A percentile compares a stretch with the other conserved stretches of the same genome.
phyloP scores from a whole-genome alignment of 2,113 vertebrate species.

The Ramphastos sulfuratus region DNA sequence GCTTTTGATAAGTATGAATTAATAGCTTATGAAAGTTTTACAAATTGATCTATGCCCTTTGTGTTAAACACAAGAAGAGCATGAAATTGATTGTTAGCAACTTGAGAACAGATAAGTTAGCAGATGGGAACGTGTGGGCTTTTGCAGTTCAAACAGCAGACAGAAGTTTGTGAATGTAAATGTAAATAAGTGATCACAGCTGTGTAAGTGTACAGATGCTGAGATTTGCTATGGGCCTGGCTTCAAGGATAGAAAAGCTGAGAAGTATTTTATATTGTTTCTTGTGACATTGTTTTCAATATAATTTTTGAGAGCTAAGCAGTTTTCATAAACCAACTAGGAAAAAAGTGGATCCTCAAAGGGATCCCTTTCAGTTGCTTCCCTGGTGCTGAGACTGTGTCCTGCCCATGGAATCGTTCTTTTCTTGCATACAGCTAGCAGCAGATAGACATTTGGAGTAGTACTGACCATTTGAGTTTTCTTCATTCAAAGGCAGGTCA shows the following conservation, averaged over 20 bases:
- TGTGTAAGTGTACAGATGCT: background rate
- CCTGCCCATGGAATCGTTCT: background rate
- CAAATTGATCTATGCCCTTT: background rate
- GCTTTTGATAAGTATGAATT: background rate
- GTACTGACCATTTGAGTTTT: background rate
- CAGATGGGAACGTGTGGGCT: background rate
- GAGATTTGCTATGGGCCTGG: background rate
- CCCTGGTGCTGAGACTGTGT: background rate
- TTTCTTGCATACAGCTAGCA: background rate
- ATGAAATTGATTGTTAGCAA: background rate
- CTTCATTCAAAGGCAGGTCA: background rate
- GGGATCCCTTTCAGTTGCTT: background rate
- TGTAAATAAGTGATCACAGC: background rate
- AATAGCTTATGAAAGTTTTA: background rate
- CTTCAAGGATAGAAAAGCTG: background rate
- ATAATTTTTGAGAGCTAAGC: constrained; percentile 2
- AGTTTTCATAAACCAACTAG: background rate
- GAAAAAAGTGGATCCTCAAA: background rate
- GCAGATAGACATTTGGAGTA: background rate
- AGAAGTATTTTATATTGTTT: background rate
- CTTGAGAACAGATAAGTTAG: background rate
- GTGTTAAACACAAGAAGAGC: background rate
- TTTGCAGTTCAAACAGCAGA: background rate
- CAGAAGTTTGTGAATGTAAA: constrained; percentile 6
- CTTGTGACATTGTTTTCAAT: background rate